Conservation (phyloP, 2,888 invertebrate genomes). For the Dynastes grantii region DNA sequence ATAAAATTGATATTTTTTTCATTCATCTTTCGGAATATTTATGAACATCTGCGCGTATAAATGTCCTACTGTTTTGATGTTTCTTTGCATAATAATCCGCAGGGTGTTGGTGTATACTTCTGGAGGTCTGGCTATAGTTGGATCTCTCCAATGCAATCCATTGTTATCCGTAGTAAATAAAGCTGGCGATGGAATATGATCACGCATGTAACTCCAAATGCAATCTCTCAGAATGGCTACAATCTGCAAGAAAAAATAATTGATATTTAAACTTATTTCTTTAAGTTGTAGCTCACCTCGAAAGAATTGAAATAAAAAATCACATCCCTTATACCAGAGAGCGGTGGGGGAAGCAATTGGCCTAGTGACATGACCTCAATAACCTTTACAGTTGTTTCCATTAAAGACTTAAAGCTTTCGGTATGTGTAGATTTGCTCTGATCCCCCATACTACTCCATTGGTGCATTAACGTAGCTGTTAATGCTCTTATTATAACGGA, state of each 20-base stretch:
- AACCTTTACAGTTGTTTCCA: constrained; percentile 77
- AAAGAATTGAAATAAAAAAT: constrained; percentile 82
- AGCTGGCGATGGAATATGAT: constrained; percentile 90
- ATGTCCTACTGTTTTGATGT: constrained; percentile 83
- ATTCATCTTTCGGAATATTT: constrained; percentile 62
- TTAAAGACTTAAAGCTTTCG: constrained; percentile 66
- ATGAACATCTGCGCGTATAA: constrained; percentile 85
- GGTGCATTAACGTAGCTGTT: constrained; percentile 84
- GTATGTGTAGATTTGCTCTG: constrained; percentile 65
- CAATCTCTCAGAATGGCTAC: constrained; percentile 87
- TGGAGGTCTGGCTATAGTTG: constrained; percentile 79
- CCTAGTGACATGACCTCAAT: constrained; percentile 88
- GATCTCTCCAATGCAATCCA: constrained; percentile 85
- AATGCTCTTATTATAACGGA: constrained; percentile 84
- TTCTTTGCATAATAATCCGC: constrained; percentile 84
- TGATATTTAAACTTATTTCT: neutral
- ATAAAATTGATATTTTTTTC: neutral
- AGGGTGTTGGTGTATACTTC: constrained; percentile 86
- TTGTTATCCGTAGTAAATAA: constrained; percentile 81
- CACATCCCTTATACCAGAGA: constrained; percentile 84
- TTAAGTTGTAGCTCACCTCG: constrained; percentile 72
- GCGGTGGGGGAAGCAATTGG: constrained; percentile 87
- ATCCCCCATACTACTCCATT: constrained; percentile 75
- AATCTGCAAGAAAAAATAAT: constrained; percentile 72
- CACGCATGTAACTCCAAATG: constrained; percentile 92